Evolutionary conservation across 2,797 vertebrate genomes (phyloP).

Genomic region (Gymnoscopelus braueri): DNA sequence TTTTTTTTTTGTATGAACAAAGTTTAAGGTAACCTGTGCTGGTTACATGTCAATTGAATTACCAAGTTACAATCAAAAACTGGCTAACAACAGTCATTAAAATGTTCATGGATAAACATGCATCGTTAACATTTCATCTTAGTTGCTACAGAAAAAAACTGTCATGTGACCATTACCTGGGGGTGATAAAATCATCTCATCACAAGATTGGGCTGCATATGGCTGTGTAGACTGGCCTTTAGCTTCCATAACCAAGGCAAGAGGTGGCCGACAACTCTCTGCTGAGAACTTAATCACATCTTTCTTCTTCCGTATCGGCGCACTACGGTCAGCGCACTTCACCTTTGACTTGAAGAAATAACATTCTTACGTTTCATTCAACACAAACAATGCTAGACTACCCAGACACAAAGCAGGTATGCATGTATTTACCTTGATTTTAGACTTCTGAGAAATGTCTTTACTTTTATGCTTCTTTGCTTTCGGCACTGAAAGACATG

Average conservation of each 20-base stretch:
- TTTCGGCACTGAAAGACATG: slow-evolving; percentile 79
- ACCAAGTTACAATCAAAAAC: not conserved
- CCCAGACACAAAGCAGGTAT: not conserved
- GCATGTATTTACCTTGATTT: slow-evolving; percentile 80
- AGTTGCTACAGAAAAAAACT: not conserved
- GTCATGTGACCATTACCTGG: slow-evolving; percentile 71
- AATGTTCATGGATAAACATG: not conserved
- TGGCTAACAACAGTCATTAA: not conserved
- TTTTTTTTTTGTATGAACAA: no score
- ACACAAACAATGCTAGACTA: slow-evolving; percentile 1
- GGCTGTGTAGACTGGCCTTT: slow-evolving; percentile 28
- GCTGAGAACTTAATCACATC: slow-evolving; percentile 42
- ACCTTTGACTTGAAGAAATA: slow-evolving; percentile 60
- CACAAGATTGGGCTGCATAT: slow-evolving; percentile 39
- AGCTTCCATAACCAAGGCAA: slow-evolving; percentile 32
- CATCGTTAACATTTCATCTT: not conserved
- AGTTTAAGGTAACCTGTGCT: no score
- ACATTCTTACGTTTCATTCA: slow-evolving; percentile 39
- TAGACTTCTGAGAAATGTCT: slow-evolving; percentile 53
- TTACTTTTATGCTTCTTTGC: slow-evolving; percentile 71
- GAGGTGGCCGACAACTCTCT: slow-evolving; percentile 27
- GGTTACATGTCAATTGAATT: not conserved
- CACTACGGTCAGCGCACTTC: slow-evolving; percentile 40
- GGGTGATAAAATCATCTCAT: slow-evolving; percentile 57
- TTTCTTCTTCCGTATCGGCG: slow-evolving; percentile 36